Percentiles rank a stretch among this genome's conserved stretches.
These are phyloP conservation scores for Sitta carolinensis DNA, from an alignment of 2,797 vertebrate species.

Conservation along the genomic window DNA sequence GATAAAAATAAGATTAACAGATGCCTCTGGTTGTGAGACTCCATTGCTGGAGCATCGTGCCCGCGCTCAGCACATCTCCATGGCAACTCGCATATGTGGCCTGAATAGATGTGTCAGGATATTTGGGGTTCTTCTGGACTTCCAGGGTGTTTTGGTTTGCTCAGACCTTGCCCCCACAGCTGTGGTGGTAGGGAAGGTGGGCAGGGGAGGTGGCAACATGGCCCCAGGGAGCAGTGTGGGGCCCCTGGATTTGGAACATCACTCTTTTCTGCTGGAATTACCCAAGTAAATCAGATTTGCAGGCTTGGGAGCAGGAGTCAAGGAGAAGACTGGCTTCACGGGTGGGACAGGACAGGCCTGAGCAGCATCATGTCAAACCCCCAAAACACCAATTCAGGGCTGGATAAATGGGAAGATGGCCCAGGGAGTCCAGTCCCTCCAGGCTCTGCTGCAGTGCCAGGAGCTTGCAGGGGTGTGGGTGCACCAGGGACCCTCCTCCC, in stretches of 20 bases:
- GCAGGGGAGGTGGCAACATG: fast-evolving
- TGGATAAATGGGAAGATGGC: neutral
- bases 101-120: neutral
- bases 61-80: conserved; percentile 33
- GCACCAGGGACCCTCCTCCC: neutral
- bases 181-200: fast-evolving
- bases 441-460: neutral
- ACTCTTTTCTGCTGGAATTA: fast-evolving
- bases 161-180: fast-evolving
- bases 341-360: fast-evolving
- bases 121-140: neutral
- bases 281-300: neutral
- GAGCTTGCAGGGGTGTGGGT: neutral
- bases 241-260: fast-evolving
- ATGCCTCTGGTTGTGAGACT: conserved; percentile 40
- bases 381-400: neutral
- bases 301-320: neutral
- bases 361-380: fast-evolving
- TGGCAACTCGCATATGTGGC: conserved; percentile 41
- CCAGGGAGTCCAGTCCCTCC: fast-evolving
- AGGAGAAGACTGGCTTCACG: fast-evolving
- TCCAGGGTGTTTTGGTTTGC: neutral
- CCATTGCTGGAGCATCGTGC: neutral
- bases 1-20: conserved; percentile 48
- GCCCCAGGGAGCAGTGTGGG: fast-evolving